Conservation (phyloP, 2,113 vertebrate species). For the Podarcis cretensis region DNA sequence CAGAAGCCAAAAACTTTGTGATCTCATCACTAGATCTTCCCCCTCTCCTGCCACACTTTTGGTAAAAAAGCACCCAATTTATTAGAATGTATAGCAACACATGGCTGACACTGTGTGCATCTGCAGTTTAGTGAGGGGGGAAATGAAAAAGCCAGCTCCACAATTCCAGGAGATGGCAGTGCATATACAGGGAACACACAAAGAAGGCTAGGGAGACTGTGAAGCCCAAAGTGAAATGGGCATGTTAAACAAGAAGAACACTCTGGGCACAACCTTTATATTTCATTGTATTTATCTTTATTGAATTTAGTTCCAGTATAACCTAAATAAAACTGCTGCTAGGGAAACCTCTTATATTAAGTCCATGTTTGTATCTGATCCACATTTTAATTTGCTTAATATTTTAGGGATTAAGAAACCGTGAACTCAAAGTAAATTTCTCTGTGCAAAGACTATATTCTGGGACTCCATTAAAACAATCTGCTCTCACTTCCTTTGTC, state of each 20-base stretch:
- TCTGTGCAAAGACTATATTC: background rate
- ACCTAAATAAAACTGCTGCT: background rate
- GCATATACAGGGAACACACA: background rate
- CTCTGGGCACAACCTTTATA: background rate
- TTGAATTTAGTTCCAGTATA: background rate
- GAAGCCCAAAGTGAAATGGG: background rate
- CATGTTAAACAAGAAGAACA: background rate
- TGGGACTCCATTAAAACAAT: background rate
- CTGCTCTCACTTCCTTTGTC: conserved; percentile 1
- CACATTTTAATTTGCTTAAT: background rate
- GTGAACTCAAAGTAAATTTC: background rate
- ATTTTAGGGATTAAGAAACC: background rate
- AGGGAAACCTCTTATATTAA: background rate
- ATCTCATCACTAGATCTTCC: background rate
- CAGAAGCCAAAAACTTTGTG: background rate
- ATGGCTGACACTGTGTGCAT: background rate
- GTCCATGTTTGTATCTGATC: background rate
- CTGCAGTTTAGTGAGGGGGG: background rate
- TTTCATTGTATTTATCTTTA: background rate
- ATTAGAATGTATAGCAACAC: background rate
- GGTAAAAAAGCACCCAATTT: too few relatives aligned
- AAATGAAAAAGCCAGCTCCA: background rate
- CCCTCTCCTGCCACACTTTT: background rate
- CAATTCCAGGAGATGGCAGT: background rate
- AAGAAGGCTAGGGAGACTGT: background rate